Evolutionary conservation across 1,140 invertebrate species (phyloP).

Genomic region (Caenorhabditis inopinata): DNA sequence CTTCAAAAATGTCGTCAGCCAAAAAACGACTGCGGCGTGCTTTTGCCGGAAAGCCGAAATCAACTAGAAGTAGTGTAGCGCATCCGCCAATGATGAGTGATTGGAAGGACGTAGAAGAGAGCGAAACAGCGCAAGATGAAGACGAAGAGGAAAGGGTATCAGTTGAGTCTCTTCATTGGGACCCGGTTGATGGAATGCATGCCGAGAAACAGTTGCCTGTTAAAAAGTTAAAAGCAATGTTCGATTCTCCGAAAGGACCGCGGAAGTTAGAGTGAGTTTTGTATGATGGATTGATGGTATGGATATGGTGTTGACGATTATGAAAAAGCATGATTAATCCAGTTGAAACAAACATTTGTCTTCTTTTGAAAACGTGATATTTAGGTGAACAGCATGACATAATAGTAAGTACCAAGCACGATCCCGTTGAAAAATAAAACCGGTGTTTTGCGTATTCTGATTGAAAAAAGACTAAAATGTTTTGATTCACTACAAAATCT

Average conservation of each 20-base stretch:
- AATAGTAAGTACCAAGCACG: too few relatives aligned
- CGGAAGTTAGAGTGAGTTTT: conserved; percentile 39
- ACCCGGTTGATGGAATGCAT: conserved; percentile 54
- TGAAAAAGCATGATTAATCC: neutral
- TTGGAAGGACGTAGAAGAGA: conserved; percentile 44
- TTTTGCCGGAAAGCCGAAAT: conserved; percentile 38
- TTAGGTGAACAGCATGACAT: too few relatives aligned
- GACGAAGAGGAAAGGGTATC: conserved; percentile 49
- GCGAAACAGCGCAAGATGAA: conserved; percentile 35
- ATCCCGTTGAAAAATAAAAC: too few relatives aligned
- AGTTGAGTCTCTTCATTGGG: conserved; percentile 49
- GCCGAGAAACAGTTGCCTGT: conserved; percentile 51
- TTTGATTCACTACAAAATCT: too few relatives aligned
- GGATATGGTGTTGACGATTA: neutral
- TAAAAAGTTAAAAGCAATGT: conserved; percentile 44
- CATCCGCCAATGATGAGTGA: conserved; percentile 49
- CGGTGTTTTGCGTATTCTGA: too few relatives aligned
- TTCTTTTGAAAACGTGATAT: neutral
- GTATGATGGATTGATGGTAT: neutral
- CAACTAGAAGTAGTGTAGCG: neutral
- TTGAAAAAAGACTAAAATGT: too few relatives aligned
- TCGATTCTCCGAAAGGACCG: conserved; percentile 39
- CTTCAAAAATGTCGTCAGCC: conserved; percentile 50
- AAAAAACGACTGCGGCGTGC: conserved; percentile 50
- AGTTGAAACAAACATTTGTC: neutral